These are phyloP conservation scores for Sarcophaga caerulescens DNA, from an alignment of 2,888 invertebrate genomes.

Conservation along the genomic window DNA sequence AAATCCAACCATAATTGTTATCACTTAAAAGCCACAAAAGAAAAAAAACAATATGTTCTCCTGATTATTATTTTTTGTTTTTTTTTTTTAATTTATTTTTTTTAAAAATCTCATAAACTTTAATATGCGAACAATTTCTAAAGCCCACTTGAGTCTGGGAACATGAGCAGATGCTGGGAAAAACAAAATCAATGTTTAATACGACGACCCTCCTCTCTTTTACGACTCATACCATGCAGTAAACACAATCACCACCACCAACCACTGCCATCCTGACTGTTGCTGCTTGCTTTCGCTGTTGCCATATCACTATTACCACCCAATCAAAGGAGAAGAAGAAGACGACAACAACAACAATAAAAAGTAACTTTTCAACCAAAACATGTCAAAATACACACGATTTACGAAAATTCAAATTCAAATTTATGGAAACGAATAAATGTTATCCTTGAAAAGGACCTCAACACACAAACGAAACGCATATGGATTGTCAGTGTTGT, in stretches of 20 bases:
- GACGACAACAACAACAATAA: too few species aligned
- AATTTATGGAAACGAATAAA: conserved; percentile 69
- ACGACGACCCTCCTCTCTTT: background rate
- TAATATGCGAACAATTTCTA: conserved; percentile 2
- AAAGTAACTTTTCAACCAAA: conserved; percentile 64
- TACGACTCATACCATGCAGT: conserved; percentile 20
- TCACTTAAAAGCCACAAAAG: conserved; percentile 14
- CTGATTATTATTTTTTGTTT: too few species aligned
- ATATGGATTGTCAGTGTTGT: too few species aligned
- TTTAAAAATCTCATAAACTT: background rate
- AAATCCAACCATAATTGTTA: conserved; percentile 22
- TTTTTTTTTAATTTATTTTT: background rate
- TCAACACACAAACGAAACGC: too few species aligned
- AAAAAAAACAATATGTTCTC: conserved; percentile 43
- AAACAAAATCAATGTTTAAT: background rate
- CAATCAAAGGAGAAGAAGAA: conserved; percentile 15
- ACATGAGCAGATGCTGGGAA: conserved; percentile 48
- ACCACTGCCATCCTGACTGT: too few species aligned
- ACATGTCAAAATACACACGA: conserved; percentile 77
- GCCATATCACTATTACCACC: conserved; percentile 39
- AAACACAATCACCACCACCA: background rate
- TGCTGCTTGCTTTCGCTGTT: too few species aligned
- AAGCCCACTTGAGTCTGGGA: conserved; percentile 57
- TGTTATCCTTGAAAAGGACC: too few species aligned
- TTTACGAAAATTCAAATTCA: conserved; percentile 68